Conservation (phyloP, 2,113 vertebrate species). For the Glaucidium brasilianum region DNA sequence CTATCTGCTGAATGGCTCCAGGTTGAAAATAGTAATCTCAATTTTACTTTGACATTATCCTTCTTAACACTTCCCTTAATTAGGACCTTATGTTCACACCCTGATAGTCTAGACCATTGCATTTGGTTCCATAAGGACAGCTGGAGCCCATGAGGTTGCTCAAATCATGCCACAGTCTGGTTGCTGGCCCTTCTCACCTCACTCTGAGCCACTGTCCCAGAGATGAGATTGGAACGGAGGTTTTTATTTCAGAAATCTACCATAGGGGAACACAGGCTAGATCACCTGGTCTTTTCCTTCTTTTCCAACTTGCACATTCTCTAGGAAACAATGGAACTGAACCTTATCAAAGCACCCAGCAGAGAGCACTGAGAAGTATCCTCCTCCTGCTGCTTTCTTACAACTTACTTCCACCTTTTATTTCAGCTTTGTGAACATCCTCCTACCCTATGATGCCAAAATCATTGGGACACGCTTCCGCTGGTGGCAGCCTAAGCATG, state of each 20-base stretch:
- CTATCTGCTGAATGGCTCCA: background rate
- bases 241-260: background rate
- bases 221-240: background rate
- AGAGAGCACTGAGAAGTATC: background rate
- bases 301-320: background rate
- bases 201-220: background rate
- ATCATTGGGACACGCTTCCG: slow-evolving; percentile 89
- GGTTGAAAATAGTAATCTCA: background rate
- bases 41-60: background rate
- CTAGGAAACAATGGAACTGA: background rate
- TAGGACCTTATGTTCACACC: background rate
- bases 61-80: background rate
- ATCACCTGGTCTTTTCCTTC: background rate
- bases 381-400: background rate
- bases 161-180: background rate
- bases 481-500: slow-evolving; percentile 97
- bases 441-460: slow-evolving; percentile 89
- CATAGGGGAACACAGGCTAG: background rate
- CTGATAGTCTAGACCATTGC: background rate
- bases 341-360: background rate
- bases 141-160: background rate
- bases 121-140: background rate
- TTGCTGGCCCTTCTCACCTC: background rate
- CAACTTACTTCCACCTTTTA: background rate
- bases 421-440: slow-evolving; percentile 92